These are phyloP conservation scores for Chrysochloris asiatica DNA, from an alignment of 2,113 vertebrate genomes.

Conservation along the genomic window DNA sequence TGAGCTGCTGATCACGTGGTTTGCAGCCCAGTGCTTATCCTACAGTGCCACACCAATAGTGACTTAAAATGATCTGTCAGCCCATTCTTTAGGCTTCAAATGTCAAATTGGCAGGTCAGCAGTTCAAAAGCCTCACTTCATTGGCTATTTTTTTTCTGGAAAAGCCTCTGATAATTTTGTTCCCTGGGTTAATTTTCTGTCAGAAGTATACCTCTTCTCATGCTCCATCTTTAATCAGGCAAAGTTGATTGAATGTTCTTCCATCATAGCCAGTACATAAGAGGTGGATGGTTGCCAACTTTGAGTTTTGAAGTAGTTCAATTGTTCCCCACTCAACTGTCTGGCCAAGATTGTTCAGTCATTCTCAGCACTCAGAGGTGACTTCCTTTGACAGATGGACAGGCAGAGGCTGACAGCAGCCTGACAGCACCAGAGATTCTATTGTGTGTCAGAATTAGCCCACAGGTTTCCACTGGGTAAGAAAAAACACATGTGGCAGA, in stretches of 20 bases:
- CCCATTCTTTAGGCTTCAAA: neutral
- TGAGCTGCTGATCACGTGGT: no score
- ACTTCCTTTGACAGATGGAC: neutral
- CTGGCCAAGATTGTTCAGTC: neutral
- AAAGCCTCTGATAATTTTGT: neutral
- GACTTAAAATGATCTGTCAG: neutral
- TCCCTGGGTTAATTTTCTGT: neutral
- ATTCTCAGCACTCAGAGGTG: neutral
- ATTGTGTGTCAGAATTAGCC: neutral
- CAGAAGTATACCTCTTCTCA: neutral
- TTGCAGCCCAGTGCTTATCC: no score
- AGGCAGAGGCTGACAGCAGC: neutral
- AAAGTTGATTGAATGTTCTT: neutral
- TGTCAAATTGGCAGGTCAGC: neutral
- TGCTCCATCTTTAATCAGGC: neutral
- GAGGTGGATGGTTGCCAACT: neutral
- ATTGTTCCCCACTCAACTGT: neutral
- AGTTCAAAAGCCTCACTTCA: neutral
- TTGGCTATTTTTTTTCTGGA: neutral
- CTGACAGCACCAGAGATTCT: neutral
- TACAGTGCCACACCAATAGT: no score
- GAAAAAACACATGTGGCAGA: neutral
- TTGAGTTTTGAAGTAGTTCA: neutral
- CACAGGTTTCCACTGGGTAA: neutral
- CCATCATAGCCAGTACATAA: neutral